Evolutionary conservation across 2,113 vertebrate genomes (phyloP).

Genomic region (Trogon melanurus): DNA sequence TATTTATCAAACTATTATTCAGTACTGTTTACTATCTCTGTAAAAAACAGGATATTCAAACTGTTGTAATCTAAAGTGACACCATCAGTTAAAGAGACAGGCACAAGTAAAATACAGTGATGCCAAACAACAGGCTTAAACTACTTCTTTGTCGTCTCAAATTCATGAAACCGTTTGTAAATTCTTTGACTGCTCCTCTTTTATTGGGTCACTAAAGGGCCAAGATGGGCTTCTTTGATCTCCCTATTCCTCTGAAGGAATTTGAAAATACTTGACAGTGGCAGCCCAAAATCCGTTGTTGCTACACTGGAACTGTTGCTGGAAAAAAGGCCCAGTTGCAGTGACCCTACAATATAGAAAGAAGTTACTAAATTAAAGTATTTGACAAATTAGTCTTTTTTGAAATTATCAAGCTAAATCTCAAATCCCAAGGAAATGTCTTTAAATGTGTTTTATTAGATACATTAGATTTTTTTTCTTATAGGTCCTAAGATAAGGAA

Average conservation of each 20-base stretch:
- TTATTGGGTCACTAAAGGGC: not conserved
- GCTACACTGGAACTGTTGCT: not conserved
- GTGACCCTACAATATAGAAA: not conserved
- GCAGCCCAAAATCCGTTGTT: not conserved
- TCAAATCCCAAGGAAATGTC: not conserved
- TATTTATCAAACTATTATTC: not conserved
- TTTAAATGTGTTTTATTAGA: not conserved
- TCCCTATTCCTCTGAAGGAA: not conserved
- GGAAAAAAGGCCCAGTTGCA: not conserved
- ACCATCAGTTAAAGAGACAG: not conserved
- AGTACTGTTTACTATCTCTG: not conserved
- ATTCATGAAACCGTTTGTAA: not conserved
- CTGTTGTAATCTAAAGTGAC: not conserved
- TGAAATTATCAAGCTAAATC: not conserved
- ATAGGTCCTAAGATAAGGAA: not conserved
- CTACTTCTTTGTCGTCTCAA: not conserved
- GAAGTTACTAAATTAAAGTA: not conserved
- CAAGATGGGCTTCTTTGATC: not conserved
- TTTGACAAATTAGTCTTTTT: not conserved
- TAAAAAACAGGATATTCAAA: not conserved
- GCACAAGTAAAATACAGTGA: not conserved
- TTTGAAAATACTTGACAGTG: not conserved
- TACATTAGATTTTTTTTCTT: not conserved
- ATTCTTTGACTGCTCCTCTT: not conserved
- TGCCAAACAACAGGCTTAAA: not conserved